Evolutionary conservation across 2,888 invertebrate species (phyloP), one percentile per base, ranked within the genome.

Genomic region (Melinaea menophilus): DNA sequence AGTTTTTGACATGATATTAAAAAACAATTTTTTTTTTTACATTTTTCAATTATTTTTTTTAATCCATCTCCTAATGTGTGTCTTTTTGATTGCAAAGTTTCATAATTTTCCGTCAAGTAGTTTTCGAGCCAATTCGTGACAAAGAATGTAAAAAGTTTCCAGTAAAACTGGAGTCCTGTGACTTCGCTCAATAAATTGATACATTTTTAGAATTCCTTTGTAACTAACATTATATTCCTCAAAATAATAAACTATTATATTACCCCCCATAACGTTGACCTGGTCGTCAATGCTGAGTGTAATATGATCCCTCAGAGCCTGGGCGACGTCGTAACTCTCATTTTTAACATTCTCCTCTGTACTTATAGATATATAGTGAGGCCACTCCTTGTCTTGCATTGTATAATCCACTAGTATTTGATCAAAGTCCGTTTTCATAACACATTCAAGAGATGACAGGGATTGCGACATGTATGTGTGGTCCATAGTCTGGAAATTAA

Each of bases 401-500:
- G 75, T 75, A 69, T 81, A 87, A 63, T 89, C 86, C 1, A 88
- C 80, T 68, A 79, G 88, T 48, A 89, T 85, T 62, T 82, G 84
- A 65, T 90, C 90, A 9, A 87, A 90, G 7, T 85, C 83, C 0
- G 61, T n/a, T 58, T 88, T 90, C 0, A 78, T 75, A 0, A 71
- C 72, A 3, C 77, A 70, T 3, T 81, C 84, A 0, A 90, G 74
- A 0, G 77, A 72, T 0, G 90, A 89, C 0, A 90, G 77, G 0
- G 89, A 85, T 57, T 88, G 88, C 0, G 88, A 85, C 77, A 90
- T 82, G 72, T 89, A 90, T 2, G 87, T 83, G 73, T 90, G 89
- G 61, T 90, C 90, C 67, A 84, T 67, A 0, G 69, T 80, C 87
- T 88, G 79, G 11, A 62, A 63, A 48, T 54, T 41, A 3, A 41